These are phyloP conservation scores for Lycaon pictus DNA, from an alignment of 2,113 vertebrate species.

Conservation along the genomic window DNA sequence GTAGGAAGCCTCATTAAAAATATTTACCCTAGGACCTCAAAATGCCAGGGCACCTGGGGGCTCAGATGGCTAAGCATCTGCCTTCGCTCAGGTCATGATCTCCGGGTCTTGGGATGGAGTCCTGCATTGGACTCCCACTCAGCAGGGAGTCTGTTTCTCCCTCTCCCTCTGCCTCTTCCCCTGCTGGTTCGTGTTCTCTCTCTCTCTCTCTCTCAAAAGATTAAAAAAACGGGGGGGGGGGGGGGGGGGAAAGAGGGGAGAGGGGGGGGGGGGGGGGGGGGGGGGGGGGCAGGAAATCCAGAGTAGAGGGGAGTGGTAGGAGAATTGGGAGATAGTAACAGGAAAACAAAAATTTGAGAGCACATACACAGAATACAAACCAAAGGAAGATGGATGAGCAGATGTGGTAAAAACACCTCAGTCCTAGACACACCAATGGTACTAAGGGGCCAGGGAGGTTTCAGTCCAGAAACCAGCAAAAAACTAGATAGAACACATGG, in stretches of 20 bases:
- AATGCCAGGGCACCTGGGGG: background rate
- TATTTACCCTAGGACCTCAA: background rate
- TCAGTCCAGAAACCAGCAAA: background rate
- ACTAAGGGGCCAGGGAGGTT: too few relatives aligned
- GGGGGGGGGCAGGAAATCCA: background rate
- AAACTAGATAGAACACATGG: background rate
- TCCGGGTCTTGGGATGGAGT: too few relatives aligned
- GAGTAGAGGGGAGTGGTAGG: background rate
- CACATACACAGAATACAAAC: background rate
- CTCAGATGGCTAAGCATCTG: too few relatives aligned
- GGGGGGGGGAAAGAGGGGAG: too few relatives aligned
- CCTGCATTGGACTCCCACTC: too few relatives aligned
- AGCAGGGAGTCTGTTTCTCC: too few relatives aligned
- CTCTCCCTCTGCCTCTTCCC: too few relatives aligned
- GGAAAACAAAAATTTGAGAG: background rate
- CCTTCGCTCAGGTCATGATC: too few relatives aligned
- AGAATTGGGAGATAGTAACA: background rate
- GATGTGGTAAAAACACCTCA: background rate
- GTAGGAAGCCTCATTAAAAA: background rate
- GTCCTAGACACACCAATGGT: background rate
- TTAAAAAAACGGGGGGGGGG: too few relatives aligned
- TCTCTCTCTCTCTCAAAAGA: too few relatives aligned
- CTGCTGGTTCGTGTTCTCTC: too few relatives aligned
- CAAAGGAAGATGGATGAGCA: background rate
- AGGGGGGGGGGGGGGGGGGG: too few relatives aligned